phyloP scores from a whole-genome alignment of 37 sponge, comb jelly and placozoan species.

The Dysidea cf. avara region DNA sequence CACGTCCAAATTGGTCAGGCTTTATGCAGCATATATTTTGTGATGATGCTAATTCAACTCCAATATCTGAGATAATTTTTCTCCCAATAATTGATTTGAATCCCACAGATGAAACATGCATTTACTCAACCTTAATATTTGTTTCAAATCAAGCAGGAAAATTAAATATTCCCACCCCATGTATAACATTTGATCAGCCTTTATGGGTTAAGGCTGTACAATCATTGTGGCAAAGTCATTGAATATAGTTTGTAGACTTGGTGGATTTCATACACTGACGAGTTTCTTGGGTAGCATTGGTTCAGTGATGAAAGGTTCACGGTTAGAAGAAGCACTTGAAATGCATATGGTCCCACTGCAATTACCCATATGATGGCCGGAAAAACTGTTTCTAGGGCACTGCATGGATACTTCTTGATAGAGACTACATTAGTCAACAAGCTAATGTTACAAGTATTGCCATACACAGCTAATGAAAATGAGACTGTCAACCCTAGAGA shows the following conservation, averaged over 20 bases:
- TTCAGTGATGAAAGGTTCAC: constrained; percentile 30
- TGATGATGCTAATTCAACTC: background rate
- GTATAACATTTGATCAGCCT: too few species aligned
- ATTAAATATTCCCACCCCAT: background rate
- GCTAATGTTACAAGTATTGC: too few species aligned
- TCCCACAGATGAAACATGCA: background rate
- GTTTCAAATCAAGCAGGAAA: constrained; percentile 10
- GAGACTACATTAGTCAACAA: constrained; percentile 37
- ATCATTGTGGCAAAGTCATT: constrained; percentile 1
- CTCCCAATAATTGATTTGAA: constrained; percentile 33
- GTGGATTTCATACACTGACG: constrained; percentile 29
- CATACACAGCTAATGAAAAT: constrained; percentile 12
- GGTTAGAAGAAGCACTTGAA: constrained; percentile 24
- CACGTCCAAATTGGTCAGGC: constrained; percentile 43
- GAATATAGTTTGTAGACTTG: constrained; percentile 18
- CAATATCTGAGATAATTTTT: constrained; percentile 17
- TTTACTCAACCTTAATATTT: constrained; percentile 27
- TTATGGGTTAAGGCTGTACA: constrained; percentile 21
- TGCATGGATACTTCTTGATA: constrained; percentile 31
- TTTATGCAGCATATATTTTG: constrained; percentile 19
- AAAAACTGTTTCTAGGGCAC: too few species aligned
- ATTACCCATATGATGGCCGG: too few species aligned
- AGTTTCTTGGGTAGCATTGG: too few species aligned
- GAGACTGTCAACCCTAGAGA: constrained; percentile 4
- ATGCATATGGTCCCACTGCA: constrained; percentile 23